phyloP scores from a whole-genome alignment of 2,797 vertebrate species.

The Gymnoscopelus microlampas region DNA sequence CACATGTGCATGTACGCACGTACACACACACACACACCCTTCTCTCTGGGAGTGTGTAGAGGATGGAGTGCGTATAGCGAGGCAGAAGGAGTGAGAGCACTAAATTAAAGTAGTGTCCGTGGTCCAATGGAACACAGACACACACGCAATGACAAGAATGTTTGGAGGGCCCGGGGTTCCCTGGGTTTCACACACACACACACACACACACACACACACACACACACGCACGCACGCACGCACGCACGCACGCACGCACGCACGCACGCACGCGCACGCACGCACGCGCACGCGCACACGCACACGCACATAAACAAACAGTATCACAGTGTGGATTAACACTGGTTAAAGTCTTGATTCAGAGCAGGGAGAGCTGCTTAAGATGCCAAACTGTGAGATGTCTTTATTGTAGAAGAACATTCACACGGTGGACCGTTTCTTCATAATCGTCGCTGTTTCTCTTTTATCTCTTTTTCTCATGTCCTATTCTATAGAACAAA shows the following conservation, averaged over 20 bases:
- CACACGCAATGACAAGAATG: slow-evolving; percentile 71
- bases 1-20: too few relatives aligned
- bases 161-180: slow-evolving; percentile 58
- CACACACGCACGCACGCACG: slow-evolving; percentile 8
- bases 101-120: slow-evolving; percentile 72
- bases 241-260: neutral
- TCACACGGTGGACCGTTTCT: too few relatives aligned
- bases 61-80: slow-evolving; percentile 68
- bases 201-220: neutral
- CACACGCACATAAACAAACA: slow-evolving; percentile 26
- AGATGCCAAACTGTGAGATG: too few relatives aligned
- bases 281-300: slow-evolving; percentile 27
- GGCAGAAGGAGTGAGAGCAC: slow-evolving; percentile 64
- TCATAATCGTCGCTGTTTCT: too few relatives aligned
- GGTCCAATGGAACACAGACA: slow-evolving; percentile 67
- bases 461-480: too few relatives aligned
- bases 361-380: too few relatives aligned
- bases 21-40: too few relatives aligned
- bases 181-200: slow-evolving; percentile 19
- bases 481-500: too few relatives aligned
- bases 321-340: slow-evolving; percentile 46
- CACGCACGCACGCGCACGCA: slow-evolving; percentile 27
- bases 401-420: too few relatives aligned
- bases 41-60: slow-evolving; percentile 10
- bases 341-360: slow-evolving; percentile 47